These are phyloP conservation scores for Anas capensis DNA, from an alignment of 2,797 vertebrate species.

Conservation along the genomic window DNA sequence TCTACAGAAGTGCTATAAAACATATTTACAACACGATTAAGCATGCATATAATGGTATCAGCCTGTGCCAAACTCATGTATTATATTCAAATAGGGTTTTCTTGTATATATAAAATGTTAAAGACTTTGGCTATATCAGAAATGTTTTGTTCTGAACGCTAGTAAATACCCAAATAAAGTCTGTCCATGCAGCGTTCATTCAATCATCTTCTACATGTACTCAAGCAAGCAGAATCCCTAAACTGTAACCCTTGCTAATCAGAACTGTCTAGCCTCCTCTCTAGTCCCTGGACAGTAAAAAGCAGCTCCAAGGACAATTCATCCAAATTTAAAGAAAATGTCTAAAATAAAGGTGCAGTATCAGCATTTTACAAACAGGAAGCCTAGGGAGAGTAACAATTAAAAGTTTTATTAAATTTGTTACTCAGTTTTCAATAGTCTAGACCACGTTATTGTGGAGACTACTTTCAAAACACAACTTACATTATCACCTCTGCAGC, in stretches of 20 bases:
- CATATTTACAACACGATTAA: not conserved
- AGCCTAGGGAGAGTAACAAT: not conserved
- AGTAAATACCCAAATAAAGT: not conserved
- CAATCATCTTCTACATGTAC: not conserved
- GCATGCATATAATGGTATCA: not conserved
- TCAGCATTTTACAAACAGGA: not conserved
- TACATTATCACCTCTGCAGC: not conserved
- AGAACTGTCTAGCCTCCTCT: not conserved
- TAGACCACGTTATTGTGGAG: not conserved
- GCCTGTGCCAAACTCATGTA: not conserved
- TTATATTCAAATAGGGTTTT: not conserved
- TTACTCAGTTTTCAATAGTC: not conserved
- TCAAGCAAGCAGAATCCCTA: not conserved
- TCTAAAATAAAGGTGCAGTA: not conserved
- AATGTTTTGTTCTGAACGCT: not conserved
- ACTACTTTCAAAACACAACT: not conserved
- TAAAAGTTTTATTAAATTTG: not conserved
- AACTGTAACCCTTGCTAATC: not conserved
- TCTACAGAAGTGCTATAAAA: not conserved
- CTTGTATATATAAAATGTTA: not conserved
- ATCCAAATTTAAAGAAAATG: not conserved
- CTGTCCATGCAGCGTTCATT: not conserved
- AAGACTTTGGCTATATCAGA: not conserved
- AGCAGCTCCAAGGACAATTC: not conserved
- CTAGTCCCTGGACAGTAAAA: not conserved